Percentiles rank a stretch among this genome's conserved stretches.
phyloP scores from a whole-genome alignment of 2,888 invertebrate species.

The Eupeodes luniger region DNA sequence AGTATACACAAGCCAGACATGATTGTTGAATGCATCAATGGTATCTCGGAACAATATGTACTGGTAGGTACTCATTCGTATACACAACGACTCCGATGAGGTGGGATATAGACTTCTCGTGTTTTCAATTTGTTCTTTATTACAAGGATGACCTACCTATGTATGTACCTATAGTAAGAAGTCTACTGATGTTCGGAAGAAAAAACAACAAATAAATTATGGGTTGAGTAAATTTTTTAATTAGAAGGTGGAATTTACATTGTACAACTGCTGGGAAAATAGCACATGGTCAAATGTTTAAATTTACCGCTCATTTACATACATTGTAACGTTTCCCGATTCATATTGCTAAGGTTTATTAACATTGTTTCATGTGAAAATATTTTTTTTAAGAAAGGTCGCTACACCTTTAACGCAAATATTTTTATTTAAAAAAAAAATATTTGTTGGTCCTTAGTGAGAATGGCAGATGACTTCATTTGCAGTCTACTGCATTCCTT shows the following conservation, averaged over 20 bases:
- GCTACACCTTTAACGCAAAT: too few species aligned
- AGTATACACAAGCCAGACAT: neutral
- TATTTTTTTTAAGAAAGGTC: too few species aligned
- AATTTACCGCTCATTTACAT: neutral
- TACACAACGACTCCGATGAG: neutral
- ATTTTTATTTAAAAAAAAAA: too few species aligned
- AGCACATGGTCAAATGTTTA: neutral
- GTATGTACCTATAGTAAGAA: neutral
- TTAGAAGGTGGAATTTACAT: conserved; percentile 11
- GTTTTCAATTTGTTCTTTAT: conserved; percentile 51
- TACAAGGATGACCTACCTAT: neutral
- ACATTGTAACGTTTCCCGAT: too few species aligned
- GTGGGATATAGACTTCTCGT: neutral
- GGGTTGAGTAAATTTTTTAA: neutral
- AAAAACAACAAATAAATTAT: neutral
- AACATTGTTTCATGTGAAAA: too few species aligned
- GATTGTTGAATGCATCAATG: conserved; percentile 45
- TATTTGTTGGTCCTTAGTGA: too few species aligned
- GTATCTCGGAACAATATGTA: conserved; percentile 47
- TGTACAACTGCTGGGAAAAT: neutral
- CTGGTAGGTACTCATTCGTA: too few species aligned
- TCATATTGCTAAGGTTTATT: too few species aligned
- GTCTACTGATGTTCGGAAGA: neutral
- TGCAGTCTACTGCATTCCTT: too few species aligned
- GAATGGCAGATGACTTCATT: too few species aligned